Evolutionary conservation across 2,113 vertebrate genomes (phyloP).

Genomic region (Dromiciops gliroides): DNA sequence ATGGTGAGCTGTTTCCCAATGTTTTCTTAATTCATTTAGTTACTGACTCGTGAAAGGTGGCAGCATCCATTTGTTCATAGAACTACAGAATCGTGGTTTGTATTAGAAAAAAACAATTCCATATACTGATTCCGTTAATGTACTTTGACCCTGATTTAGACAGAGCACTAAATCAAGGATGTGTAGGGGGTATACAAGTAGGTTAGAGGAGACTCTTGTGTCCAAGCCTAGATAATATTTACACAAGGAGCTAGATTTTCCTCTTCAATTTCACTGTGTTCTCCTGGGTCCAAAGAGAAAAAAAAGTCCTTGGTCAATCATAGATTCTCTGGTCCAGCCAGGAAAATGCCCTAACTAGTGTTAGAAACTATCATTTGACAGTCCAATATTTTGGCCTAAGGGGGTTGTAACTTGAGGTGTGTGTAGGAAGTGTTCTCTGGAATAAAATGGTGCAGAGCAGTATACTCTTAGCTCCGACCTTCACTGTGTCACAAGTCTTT

Average conservation of each 20-base stretch:
- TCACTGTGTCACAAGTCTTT: neutral
- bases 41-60: slow-evolving; percentile 5
- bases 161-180: neutral
- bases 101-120: neutral
- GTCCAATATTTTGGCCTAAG: neutral
- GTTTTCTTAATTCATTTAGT: slow-evolving; percentile 2
- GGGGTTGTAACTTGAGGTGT: neutral
- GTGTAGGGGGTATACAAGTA: neutral
- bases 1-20: neutral
- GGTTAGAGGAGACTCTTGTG: neutral
- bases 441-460: neutral
- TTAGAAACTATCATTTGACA: neutral
- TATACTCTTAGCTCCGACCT: neutral
- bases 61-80: neutral
- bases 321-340: neutral
- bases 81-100: neutral
- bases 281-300: neutral
- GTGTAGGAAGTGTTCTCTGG: neutral
- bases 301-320: neutral
- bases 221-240: neutral
- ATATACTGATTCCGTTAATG: neutral
- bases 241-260: neutral
- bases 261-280: neutral
- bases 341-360: neutral
- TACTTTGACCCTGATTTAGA: neutral